These are phyloP conservation scores for Cynocephalus volans DNA, from an alignment of 2,113 vertebrate genomes.

Conservation along the genomic window DNA sequence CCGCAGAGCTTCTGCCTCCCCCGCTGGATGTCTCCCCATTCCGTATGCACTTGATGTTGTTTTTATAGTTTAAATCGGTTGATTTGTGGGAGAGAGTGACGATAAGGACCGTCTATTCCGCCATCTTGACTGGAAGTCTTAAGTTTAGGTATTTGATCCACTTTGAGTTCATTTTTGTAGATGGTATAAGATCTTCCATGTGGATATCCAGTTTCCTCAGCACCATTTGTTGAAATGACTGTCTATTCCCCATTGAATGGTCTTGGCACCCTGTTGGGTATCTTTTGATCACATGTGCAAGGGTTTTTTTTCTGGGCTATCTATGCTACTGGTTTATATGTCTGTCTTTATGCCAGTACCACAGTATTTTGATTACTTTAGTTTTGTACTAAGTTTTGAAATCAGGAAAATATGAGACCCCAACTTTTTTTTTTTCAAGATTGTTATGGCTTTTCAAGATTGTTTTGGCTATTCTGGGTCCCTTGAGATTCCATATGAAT, in stretches of 20 bases:
- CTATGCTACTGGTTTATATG: neutral
- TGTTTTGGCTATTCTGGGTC: constrained; percentile 22
- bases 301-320: neutral
- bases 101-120: no score
- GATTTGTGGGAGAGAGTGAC: no score
- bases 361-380: neutral
- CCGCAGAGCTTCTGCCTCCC: no score
- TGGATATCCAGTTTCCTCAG: neutral
- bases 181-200: neutral
- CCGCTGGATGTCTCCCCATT: no score
- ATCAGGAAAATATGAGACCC: neutral
- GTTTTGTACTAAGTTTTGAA: neutral
- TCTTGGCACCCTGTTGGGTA: neutral
- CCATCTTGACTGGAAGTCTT: no score
- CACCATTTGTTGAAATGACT: neutral
- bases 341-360: neutral
- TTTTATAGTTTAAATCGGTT: no score
- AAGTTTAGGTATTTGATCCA: neutral
- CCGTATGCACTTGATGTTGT: no score
- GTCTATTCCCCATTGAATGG: neutral
- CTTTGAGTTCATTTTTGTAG: constrained; percentile 17
- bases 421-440: neutral
- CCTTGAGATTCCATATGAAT: neutral
- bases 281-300: neutral
- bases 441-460: constrained; percentile 12